phyloP scores from a whole-genome alignment of 2,113 vertebrate species.

The Rhynchomys soricoides region DNA sequence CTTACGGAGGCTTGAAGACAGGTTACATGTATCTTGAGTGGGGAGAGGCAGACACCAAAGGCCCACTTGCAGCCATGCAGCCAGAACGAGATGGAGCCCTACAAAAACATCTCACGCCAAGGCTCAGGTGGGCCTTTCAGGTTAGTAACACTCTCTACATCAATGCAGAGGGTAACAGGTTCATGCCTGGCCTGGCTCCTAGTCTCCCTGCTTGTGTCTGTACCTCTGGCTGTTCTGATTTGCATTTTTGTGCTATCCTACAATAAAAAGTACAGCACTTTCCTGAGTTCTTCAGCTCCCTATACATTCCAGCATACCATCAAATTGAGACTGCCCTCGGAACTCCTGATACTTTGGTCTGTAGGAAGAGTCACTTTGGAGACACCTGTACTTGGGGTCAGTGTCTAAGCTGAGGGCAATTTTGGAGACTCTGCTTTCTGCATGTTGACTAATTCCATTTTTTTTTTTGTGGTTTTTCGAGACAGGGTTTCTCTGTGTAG shows the following conservation, averaged over 20 bases:
- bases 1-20: neutral
- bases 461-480: too few relatives aligned
- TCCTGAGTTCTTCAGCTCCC: neutral
- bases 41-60: neutral
- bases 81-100: neutral
- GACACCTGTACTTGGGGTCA: neutral
- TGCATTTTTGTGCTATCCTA: neutral
- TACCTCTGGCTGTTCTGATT: neutral
- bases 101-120: neutral
- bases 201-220: neutral
- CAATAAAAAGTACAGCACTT: neutral
- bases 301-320: constrained; percentile 6
- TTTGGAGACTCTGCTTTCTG: neutral
- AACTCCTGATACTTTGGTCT: neutral
- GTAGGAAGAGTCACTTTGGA: neutral
- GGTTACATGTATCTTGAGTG: neutral
- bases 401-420: neutral
- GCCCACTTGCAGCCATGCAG: rapidly evolving
- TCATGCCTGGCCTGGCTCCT: neutral
- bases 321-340: neutral
- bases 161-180: neutral
- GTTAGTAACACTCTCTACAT: neutral
- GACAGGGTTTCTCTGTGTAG: too few relatives aligned
- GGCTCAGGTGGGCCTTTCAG: neutral
- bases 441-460: neutral